Evolutionary conservation across 1,140 invertebrate genomes (phyloP).

Genomic region (Eumeta japonica): DNA sequence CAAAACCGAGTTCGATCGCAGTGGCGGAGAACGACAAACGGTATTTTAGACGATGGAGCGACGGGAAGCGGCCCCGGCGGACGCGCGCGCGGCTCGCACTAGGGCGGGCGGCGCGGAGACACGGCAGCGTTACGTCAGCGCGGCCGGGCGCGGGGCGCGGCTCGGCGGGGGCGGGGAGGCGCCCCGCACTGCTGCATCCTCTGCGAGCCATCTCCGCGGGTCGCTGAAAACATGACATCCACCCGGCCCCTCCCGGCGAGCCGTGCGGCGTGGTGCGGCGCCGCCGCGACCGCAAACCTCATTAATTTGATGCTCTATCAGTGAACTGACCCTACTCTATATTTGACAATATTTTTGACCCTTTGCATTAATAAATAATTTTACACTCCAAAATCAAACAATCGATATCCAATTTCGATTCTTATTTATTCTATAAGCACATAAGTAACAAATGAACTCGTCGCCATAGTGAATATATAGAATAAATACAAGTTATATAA

Average conservation of each 20-base stretch:
- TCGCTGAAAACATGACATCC: conserved; percentile 22
- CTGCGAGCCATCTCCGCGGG: conserved; percentile 35
- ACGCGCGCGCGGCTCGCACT: conserved; percentile 53
- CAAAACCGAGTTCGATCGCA: conserved; percentile 26
- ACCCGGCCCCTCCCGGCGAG: no score
- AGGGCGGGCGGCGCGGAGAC: conserved; percentile 45
- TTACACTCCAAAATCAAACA: no score
- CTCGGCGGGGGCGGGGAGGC: conserved; percentile 6
- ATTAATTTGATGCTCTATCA: neutral
- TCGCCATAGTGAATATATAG: no score
- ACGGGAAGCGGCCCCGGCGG: conserved; percentile 33
- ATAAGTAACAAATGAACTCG: no score
- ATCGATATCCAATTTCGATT: no score
- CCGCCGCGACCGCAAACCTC: neutral
- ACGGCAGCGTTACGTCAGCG: conserved; percentile 55
- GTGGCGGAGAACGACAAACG: conserved; percentile 46
- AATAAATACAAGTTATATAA: no score
- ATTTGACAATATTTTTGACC: no score
- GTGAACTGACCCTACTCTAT: no score
- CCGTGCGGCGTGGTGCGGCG: neutral
- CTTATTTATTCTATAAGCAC: no score
- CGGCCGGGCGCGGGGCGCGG: conserved; percentile 20
- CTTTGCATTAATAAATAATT: no score
- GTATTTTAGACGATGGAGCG: no score
- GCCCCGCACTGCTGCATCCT: conserved; percentile 49